Percentiles rank a stretch among this genome's conserved stretches.
phyloP scores from a whole-genome alignment of 2,888 invertebrate genomes.

The Achlya flavicornis region DNA sequence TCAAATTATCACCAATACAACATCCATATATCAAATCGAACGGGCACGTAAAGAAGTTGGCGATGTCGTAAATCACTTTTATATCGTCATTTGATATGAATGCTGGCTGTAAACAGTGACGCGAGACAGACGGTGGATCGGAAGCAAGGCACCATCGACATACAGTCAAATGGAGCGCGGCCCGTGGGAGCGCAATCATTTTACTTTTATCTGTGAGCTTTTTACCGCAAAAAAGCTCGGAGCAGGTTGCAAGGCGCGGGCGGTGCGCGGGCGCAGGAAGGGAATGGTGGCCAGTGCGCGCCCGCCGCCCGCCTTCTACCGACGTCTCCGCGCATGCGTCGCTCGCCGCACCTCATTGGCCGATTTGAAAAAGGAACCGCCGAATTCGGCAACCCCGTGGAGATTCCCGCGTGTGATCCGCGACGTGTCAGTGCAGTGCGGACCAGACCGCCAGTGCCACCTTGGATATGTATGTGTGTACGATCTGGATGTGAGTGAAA shows the following conservation, averaged over 20 bases:
- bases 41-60: neutral
- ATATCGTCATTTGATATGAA: neutral
- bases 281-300: slow-evolving; percentile 56
- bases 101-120: slow-evolving; percentile 3
- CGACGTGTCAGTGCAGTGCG: slow-evolving; percentile 15
- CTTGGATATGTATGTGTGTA: slow-evolving; percentile 32
- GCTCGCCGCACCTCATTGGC: slow-evolving; percentile 22
- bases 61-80: neutral
- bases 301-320: slow-evolving; percentile 49
- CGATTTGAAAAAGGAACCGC: slow-evolving; percentile 36
- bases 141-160: slow-evolving; percentile 13
- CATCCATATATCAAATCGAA: slow-evolving; percentile 1
- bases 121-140: slow-evolving; percentile 5
- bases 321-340: slow-evolving; percentile 43
- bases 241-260: slow-evolving; percentile 57
- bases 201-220: slow-evolving; percentile 67
- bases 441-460: slow-evolving; percentile 22
- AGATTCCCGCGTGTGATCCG: slow-evolving; percentile 29
- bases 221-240: slow-evolving; percentile 70
- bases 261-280: slow-evolving; percentile 29
- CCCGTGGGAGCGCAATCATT: slow-evolving; percentile 68
- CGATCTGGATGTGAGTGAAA: slow-evolving; percentile 19
- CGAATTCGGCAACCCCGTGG: slow-evolving; percentile 32
- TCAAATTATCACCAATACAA: neutral
- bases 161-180: slow-evolving; percentile 20